Evolutionary conservation across 2,113 vertebrate species (phyloP), one percentile per base, ranked within the genome.

Genomic region (Hypanus sabinus): DNA sequence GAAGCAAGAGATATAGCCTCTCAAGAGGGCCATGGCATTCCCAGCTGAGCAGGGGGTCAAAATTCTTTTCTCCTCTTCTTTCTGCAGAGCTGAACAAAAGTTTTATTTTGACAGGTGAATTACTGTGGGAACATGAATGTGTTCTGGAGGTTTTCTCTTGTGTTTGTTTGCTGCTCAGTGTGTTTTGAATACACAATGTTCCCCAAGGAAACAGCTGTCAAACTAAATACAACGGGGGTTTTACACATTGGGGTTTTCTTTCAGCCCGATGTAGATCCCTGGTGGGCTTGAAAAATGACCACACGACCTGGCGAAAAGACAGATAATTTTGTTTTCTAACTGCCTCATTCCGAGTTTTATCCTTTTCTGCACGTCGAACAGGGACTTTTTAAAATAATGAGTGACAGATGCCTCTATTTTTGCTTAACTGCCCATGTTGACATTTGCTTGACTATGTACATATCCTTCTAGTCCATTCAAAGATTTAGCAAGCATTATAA

Each of bases 41-140:
- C 38, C 4, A 14, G 20, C 90, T 27, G 90, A 46, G 22, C 90
- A 73, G 36, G 38, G 38, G 70, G 36, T 38, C 91, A 93, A 46
- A 46, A 73, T 73, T 7, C 38, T 75, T 75, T 70, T 75, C 33
- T 24, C 88, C 65, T 71, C 68, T 30, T 73, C 36, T 55, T 92
- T 93, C 70, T 75, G 91, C 73, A 36, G 91, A 93, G 70, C 91
- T 75, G 91, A 73, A 93, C 91, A 73, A 30, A 93, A 55, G 70
- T 73, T 75, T 73, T 93, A 93, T 93, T 96, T 96, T 97, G 97
- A 97, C 96, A 97, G 97, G 97, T 97, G 97, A 97, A 97, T 96
- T 97, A 97, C 96, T 97, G 97, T 97, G 97, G 97, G 97, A 97
- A 95, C 90, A 73, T 90, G 88, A 93, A 87, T 70, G 70, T 94